These are phyloP conservation scores for Cecidostiba fungosa DNA, from an alignment of 2,888 invertebrate species.

Conservation along the genomic window DNA sequence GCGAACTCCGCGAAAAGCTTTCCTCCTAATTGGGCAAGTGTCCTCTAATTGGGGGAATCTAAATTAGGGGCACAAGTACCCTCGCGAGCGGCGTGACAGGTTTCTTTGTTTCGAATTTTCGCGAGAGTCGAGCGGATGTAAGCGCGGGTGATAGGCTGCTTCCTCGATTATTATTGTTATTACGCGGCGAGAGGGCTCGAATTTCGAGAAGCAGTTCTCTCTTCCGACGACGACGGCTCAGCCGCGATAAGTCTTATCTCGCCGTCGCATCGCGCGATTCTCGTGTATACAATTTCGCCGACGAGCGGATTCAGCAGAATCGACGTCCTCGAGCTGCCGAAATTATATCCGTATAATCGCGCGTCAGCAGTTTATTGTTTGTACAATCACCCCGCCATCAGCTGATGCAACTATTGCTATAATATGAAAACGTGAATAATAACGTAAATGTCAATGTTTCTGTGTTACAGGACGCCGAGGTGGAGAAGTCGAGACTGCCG, in stretches of 20 bases:
- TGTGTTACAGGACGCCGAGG: slow-evolving; percentile 77
- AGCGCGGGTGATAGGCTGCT: background rate
- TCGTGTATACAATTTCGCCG: background rate
- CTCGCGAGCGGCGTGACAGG: slow-evolving; percentile 32
- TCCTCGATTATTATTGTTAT: slow-evolving; percentile 38
- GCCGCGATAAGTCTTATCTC: slow-evolving; percentile 53
- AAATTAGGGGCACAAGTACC: slow-evolving; percentile 43
- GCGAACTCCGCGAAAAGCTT: background rate
- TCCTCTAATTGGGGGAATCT: slow-evolving; percentile 43
- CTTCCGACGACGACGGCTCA: background rate
- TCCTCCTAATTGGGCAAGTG: slow-evolving; percentile 50
- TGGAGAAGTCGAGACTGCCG: slow-evolving; percentile 76
- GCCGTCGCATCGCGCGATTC: background rate
- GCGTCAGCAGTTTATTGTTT: background rate
- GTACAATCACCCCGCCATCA: no score
- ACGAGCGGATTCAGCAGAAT: slow-evolving; percentile 29
- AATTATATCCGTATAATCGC: slow-evolving; percentile 28
- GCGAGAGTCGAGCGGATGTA: background rate
- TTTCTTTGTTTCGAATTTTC: slow-evolving; percentile 37
- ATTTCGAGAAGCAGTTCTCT: slow-evolving; percentile 48
- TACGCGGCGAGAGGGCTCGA: slow-evolving; percentile 5
- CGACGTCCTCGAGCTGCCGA: slow-evolving; percentile 41
- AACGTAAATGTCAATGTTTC: background rate
- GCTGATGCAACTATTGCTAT: no score
- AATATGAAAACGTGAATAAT: background rate